Evolutionary conservation across 2,888 invertebrate genomes (phyloP).

Genomic region (Cantharis lateralis): DNA sequence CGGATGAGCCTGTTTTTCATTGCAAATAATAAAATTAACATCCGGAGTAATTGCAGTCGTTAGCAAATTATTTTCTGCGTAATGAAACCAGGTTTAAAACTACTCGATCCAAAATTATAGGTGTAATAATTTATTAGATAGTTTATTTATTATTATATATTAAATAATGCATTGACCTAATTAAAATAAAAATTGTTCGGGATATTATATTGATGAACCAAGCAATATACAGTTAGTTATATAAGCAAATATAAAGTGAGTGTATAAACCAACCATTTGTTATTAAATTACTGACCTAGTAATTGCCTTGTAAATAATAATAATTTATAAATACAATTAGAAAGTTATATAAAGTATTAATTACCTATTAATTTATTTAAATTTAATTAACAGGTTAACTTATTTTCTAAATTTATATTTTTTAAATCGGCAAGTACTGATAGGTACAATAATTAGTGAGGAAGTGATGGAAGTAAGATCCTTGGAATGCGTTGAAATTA

Average conservation of each 20-base stretch:
- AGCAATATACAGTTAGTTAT: conserved; percentile 27
- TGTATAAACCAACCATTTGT: conserved; percentile 13
- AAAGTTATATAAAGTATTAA: conserved; percentile 2
- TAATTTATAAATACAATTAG: not conserved
- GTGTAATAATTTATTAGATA: too few species aligned
- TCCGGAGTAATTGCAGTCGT: too few species aligned
- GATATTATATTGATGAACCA: conserved; percentile 4
- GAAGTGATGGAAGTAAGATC: not conserved
- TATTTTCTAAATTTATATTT: not conserved
- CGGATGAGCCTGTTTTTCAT: too few species aligned
- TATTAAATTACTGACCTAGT: conserved; percentile 31
- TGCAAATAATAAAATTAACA: too few species aligned
- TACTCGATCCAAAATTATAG: too few species aligned
- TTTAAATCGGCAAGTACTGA: not conserved
- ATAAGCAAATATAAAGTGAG: conserved; percentile 20
- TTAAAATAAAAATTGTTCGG: not conserved
- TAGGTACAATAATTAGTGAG: not conserved
- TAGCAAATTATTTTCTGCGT: too few species aligned
- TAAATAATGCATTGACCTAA: not conserved
- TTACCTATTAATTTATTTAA: not conserved
- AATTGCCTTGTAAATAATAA: conserved; percentile 10
- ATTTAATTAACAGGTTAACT: not conserved
- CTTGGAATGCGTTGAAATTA: too few species aligned
- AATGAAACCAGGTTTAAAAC: too few species aligned
- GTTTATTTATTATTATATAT: too few species aligned